Conservation (phyloP, 2,888 invertebrate genomes). For the Megalurothrips usitatus region DNA sequence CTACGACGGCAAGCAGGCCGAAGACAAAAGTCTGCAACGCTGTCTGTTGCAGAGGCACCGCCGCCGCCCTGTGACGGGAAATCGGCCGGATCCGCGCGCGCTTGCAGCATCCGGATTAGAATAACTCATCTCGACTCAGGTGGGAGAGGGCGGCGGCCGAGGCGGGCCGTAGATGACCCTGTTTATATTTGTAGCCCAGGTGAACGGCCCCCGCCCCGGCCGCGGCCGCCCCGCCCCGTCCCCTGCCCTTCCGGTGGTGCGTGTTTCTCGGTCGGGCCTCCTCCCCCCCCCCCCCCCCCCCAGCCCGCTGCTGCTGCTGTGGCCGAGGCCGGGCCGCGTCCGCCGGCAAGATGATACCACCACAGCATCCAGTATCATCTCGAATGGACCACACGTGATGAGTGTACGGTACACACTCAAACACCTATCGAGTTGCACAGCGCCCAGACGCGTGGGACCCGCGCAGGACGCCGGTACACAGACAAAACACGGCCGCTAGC, state of each 20-base stretch:
- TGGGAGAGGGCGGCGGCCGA: too few species aligned
- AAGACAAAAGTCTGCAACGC: too few species aligned
- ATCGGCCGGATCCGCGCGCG: too few species aligned
- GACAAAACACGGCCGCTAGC: too few species aligned
- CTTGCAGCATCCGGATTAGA: too few species aligned
- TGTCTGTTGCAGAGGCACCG: too few species aligned
- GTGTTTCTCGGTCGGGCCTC: background rate
- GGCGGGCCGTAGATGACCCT: too few species aligned
- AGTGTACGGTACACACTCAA: background rate
- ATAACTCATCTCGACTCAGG: too few species aligned
- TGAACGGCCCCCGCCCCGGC: background rate
- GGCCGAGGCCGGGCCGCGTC: background rate
- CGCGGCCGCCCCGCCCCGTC: background rate
- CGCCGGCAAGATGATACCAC: conserved; percentile 17
- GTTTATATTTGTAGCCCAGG: background rate
- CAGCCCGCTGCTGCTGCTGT: background rate
- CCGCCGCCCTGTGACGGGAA: too few species aligned
- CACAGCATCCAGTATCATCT: conserved; percentile 24
- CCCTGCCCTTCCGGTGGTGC: background rate
- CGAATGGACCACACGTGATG: conserved; percentile 9
- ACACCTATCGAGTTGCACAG: conserved; percentile 15
- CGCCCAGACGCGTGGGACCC: background rate
- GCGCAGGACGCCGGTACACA: background rate
- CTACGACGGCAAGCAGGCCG: too few species aligned
- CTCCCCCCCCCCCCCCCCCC: too few species aligned